phyloP scores from a whole-genome alignment of 2,797 vertebrate species.

The Orestias chungarensis region DNA sequence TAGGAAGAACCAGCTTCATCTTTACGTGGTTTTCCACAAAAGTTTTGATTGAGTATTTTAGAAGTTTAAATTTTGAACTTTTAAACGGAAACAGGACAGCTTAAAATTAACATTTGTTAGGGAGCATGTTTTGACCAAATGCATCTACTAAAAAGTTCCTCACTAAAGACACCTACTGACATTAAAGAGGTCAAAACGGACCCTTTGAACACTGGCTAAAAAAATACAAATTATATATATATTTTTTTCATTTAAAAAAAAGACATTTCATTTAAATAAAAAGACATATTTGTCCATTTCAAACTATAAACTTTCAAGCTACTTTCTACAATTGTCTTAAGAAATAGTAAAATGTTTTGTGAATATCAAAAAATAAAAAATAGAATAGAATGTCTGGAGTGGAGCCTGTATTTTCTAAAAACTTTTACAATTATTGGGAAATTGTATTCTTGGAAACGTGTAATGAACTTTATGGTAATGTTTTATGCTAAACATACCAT shows the following conservation, averaged over 20 bases:
- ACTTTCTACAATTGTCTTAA: neutral
- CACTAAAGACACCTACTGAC: constrained; percentile 21
- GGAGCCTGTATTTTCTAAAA: constrained; percentile 42
- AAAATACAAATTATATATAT: neutral
- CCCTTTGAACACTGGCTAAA: neutral
- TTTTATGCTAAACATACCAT: constrained; percentile 67
- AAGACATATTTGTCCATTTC: neutral
- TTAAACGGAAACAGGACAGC: neutral
- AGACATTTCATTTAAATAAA: no score
- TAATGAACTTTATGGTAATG: constrained; percentile 61
- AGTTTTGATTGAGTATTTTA: neutral
- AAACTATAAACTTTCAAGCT: neutral
- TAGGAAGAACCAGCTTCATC: neutral
- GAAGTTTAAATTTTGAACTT: neutral
- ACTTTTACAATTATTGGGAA: constrained; percentile 29
- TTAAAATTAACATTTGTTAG: neutral
- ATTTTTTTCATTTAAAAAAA: no score
- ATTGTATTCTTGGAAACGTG: constrained; percentile 45
- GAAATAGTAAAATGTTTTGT: constrained; percentile 22
- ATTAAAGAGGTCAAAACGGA: neutral
- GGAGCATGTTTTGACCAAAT: neutral
- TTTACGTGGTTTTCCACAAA: neutral
- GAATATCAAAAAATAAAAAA: constrained; percentile 28
- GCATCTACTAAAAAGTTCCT: constrained; percentile 24
- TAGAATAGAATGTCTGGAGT: constrained; percentile 38